Evolutionary conservation across 1,140 invertebrate genomes (phyloP).

Genomic region (Diorhabda elongata): DNA sequence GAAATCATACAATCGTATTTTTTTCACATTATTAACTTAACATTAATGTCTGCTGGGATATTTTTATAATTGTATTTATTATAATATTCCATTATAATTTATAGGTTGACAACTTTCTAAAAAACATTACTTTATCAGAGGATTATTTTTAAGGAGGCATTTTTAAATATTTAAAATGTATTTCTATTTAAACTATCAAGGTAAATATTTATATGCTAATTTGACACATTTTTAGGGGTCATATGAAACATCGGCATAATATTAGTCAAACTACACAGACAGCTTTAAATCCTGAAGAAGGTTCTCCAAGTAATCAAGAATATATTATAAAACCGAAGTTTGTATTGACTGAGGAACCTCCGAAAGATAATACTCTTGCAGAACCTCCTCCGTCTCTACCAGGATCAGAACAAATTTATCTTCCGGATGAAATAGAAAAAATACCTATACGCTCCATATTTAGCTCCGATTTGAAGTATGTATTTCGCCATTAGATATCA

Average conservation of each 20-base stretch:
- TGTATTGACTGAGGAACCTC: slow-evolving; percentile 22
- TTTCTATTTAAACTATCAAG: no score
- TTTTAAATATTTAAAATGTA: no score
- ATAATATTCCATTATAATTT: no score
- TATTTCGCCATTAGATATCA: not conserved
- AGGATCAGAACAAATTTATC: slow-evolving; percentile 48
- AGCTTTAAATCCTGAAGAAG: slow-evolving; percentile 53
- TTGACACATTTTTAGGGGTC: slow-evolving; percentile 32
- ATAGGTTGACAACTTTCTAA: no score
- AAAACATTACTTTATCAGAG: no score
- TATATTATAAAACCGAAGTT: slow-evolving; percentile 52
- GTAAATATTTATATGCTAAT: no score
- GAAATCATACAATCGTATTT: no score
- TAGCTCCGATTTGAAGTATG: slow-evolving; percentile 46
- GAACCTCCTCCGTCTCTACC: slow-evolving; percentile 23
- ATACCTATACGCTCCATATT: slow-evolving; percentile 65
- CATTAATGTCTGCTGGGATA: no score
- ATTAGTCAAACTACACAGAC: slow-evolving; percentile 45
- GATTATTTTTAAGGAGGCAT: no score
- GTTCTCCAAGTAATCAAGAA: slow-evolving; percentile 50
- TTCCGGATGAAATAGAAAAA: slow-evolving; percentile 58
- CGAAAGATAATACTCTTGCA: slow-evolving; percentile 12
- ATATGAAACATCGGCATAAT: slow-evolving; percentile 57
- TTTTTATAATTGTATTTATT: no score
- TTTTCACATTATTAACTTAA: no score